Base-by-base conservation (phyloP, 1,140 invertebrate species). In the Drosophila kohkoa region DNA sequence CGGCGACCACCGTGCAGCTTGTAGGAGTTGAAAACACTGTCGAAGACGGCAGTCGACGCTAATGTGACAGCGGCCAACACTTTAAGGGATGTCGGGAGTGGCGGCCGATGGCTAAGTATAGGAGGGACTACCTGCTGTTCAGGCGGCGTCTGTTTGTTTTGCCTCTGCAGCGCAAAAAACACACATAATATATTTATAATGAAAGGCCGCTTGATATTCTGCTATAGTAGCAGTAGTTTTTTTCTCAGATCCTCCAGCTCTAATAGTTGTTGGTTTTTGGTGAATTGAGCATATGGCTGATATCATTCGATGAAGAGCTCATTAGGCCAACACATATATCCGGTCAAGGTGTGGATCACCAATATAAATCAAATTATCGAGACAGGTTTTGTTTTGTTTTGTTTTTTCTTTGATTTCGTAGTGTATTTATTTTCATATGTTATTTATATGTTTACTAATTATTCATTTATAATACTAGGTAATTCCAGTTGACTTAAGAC, bases 101-200 rank as follows among this genome's bases (percentile, higher is more conserved):
- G 35, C 66, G 48, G 45, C 35, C 46, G 10, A 1, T 20, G n/a
- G 30, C 57, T 54, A 77, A 73, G 32, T 57, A 65, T 48, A 75
- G 63, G 71, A 20, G 20, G 20, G 38, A 55, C 73, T 83, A 78
- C 75, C 81, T 73, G 30, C 13, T 67, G 72, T 64, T 15, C 54
- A 67, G 79, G 67, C 83, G 83, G 83, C 70, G 83, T 71, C 83
- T 87, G 79, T 88, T 87, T 87, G 83, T 88, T 87, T 87, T 75
- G 79, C 32, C 77, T 79, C 75, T 80, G 20, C 55, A 75, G 43
- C 41, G 57, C 63, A 51, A 55, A 77, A 78, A 87, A 88, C 35
- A 88, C 83, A 88, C 83, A 77, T 87, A 88, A 87, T 87, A 88
- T 78, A 81, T 83, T 87, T 87, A 87, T 87, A 87, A 87, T 83